These are phyloP conservation scores for Harmothoe impar DNA, from an alignment of 2,888 invertebrate species.

Conservation along the genomic window DNA sequence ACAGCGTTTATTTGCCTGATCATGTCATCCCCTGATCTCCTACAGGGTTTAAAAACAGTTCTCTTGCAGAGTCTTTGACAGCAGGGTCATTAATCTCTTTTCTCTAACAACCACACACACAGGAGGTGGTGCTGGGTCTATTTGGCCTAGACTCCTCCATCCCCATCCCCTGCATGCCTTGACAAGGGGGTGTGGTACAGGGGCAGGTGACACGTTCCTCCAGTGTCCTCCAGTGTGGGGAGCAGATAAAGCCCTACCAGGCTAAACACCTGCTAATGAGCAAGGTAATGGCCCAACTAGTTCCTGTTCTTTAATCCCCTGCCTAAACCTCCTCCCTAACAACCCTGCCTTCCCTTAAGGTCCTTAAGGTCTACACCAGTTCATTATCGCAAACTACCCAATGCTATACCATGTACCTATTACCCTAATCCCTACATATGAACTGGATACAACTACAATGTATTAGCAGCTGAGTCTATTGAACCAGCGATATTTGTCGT, in stretches of 20 bases:
- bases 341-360: neutral
- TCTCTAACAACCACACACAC: slow-evolving; percentile 22
- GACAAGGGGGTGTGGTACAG: neutral
- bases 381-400: too few relatives aligned
- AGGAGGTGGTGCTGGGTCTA: neutral
- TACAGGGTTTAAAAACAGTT: neutral
- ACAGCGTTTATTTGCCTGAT: slow-evolving; percentile 27
- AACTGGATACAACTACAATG: too few relatives aligned
- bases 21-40: slow-evolving; percentile 28
- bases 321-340: neutral
- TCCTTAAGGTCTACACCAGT: neutral
- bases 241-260: neutral
- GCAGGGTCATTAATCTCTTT: neutral
- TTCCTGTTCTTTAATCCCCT: neutral
- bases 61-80: neutral
- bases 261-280: slow-evolving; percentile 25
- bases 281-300: slow-evolving; percentile 34
- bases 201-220: slow-evolving; percentile 27
- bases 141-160: neutral
- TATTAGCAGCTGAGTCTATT: too few relatives aligned
- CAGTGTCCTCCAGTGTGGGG: neutral
- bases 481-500: too few relatives aligned
- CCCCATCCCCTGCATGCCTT: too few relatives aligned
- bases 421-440: too few relatives aligned
- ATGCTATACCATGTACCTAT: too few relatives aligned